Percentiles rank a stretch among this genome's conserved stretches.
Evolutionary conservation across 2,113 vertebrate genomes (phyloP).

Genomic region (Perccottus glenii): DNA sequence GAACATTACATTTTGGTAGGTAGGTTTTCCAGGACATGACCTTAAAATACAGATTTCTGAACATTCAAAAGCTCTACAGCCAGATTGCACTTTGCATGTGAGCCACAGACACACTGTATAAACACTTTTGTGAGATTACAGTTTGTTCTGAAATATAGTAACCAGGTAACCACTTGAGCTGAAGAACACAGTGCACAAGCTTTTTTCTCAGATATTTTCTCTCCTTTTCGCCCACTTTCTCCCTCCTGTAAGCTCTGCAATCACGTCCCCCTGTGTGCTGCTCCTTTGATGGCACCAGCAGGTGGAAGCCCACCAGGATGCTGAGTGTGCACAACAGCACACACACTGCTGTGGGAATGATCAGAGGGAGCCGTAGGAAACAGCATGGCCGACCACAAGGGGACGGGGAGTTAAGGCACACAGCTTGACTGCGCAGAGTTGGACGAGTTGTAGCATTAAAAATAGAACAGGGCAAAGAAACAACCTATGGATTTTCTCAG

Average conservation of each 20-base stretch:
- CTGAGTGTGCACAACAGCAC: constrained; percentile 50
- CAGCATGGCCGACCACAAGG: constrained; percentile 32
- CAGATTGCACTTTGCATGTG: no score
- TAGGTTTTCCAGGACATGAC: no score
- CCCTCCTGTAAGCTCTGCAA: constrained; percentile 50
- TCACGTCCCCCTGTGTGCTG: constrained; percentile 56
- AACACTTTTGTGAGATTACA: no score
- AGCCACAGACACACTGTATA: no score
- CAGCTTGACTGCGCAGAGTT: constrained; percentile 42
- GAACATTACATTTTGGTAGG: no score
- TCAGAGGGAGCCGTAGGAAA: constrained; percentile 56
- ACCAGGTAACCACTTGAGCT: constrained; percentile 45
- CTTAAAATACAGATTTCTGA: no score
- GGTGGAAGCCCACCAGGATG: constrained; percentile 55
- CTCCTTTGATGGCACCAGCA: constrained; percentile 58
- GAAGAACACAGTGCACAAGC: constrained; percentile 30
- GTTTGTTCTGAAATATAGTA: constrained; percentile 26
- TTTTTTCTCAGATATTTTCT: constrained; percentile 34
- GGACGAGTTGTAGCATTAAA: background rate
- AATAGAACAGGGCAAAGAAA: background rate
- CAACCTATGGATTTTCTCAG: background rate
- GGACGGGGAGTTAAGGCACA: constrained; percentile 25
- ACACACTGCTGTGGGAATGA: constrained; percentile 42
- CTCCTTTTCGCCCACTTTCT: constrained; percentile 46
- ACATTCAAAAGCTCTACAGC: no score